Evolutionary conservation across 1,140 invertebrate genomes (phyloP).

Genomic region (Aphaenogaster rudis): DNA sequence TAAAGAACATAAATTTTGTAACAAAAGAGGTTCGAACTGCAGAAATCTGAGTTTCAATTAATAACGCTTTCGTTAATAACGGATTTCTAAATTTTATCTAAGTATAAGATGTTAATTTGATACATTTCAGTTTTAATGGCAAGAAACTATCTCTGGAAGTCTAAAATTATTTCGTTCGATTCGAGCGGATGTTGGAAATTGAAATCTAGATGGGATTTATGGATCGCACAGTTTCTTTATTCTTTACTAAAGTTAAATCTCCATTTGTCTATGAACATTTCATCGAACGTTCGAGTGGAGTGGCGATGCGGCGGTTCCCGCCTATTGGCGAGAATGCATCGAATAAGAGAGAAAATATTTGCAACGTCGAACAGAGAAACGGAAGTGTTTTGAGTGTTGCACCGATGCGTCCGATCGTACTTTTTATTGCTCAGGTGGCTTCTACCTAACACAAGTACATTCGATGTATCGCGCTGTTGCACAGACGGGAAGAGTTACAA

Average conservation of each 20-base stretch:
- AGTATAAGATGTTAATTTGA: background rate
- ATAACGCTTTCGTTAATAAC: background rate
- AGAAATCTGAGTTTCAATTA: background rate
- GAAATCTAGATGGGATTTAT: conserved; percentile 49
- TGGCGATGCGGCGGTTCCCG: conserved; percentile 10
- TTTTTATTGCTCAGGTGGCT: conserved; percentile 54
- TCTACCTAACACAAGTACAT: conserved; percentile 34
- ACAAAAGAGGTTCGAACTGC: background rate
- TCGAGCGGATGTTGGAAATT: conserved; percentile 41
- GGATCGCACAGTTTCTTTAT: conserved; percentile 35
- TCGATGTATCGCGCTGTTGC: background rate
- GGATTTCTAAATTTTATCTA: background rate
- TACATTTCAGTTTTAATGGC: background rate
- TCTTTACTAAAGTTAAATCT: conserved; percentile 47
- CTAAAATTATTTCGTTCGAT: conserved; percentile 43
- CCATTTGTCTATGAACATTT: conserved; percentile 54
- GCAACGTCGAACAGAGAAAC: conserved; percentile 34
- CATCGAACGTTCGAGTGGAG: conserved; percentile 23
- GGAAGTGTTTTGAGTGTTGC: conserved; percentile 45
- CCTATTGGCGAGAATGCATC: conserved; percentile 28
- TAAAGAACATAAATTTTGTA: background rate
- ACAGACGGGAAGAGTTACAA: conserved; percentile 16
- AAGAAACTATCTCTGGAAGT: background rate
- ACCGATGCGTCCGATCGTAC: conserved; percentile 27
- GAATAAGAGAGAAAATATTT: conserved; percentile 52